Evolutionary conservation across 2,797 vertebrate genomes (phyloP), one percentile per base, ranked within the genome.

Genomic region (Hapalemur alaotrensis): DNA sequence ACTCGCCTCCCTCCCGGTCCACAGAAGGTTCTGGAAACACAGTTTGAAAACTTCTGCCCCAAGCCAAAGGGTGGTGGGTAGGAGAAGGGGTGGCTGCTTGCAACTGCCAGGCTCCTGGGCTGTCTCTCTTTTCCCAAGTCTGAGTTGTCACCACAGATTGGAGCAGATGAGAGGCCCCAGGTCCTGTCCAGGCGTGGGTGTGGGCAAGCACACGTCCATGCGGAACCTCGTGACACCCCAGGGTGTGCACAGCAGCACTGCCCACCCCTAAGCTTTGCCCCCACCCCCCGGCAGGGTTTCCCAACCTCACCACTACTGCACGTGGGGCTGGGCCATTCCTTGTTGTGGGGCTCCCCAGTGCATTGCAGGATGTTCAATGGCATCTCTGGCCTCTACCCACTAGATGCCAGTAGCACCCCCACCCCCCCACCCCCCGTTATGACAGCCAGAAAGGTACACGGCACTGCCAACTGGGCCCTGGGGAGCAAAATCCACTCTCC

Each of bases 221-320:
- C 3, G 6, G 35, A 18, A 48, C 20, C 15, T 25, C 1, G 0
- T 0, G 2, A 15, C 0, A 2, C 41, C 28, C n/a, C 22, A 3
- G n/a, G 7, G 41, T 30, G 0, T 12, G 10, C 4, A 2, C 32
- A 0, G 18, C 0, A 7, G 5, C 20, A 0, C 48, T 2, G 1
- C 48, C 22, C 41, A 15, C 67, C 28, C n/a, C 43, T 76, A 38
- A 7, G 80, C 38, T 2, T 6, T 2, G 43, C 35, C 20, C 7
- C 38, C 35, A 20, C 7, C 38, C 30, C 65, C 7, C 1, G 3
- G 52, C 32, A 7, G 30, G 61, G 67, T 2, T 12, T 20, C n/a
- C 46, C 72, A 4, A 7, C 22, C 46, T 50, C 0, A 0, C 23
- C 3, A 5, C 73, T 18, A 0, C 7, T 63, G 63, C 5, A 9